Evolutionary conservation across 2,113 vertebrate genomes (phyloP), one percentile per base, ranked within the genome.

Genomic region (Rhagologus leucostigma): DNA sequence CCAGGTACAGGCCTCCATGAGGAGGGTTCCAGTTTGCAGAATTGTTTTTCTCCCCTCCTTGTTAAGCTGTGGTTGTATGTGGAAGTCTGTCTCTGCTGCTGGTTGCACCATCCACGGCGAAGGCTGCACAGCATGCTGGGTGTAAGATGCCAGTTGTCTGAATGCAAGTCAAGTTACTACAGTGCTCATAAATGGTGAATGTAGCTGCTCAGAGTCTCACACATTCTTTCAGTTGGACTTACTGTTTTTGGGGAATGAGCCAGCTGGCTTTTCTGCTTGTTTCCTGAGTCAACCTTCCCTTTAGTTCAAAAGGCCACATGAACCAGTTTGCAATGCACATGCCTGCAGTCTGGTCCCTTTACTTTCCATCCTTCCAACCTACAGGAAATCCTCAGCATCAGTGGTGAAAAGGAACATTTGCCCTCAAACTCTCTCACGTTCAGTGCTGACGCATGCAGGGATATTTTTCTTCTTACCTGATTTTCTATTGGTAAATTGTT

Each of bases 241-340:
- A 0, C 29, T 52, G 55, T 1, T 85, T 87, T 60, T 27, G 79
- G 79, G 63, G 67, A 73, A 12, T 12, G 46, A 77, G 67, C 65
- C 79, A 90, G 63, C 79, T 92, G 79, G 29, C 71, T 88, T 33
- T 79, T 68, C 52, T 64, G 79, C 71, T 69, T 86, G 71, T 79
- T 96, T 86, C 73, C 83, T 52, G 75, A 88, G 71, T 32, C 90
- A 96, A 91, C 47, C 33, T 93, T 84, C 70, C 78, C 73, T 82
- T 63, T 14, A 33, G 62, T 68, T 75, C 74, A 82, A 84, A 89
- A 78, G 93, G 73, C 44, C 81, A 63, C 35, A 10, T 1, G 10
- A 94, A 35, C 17, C 52, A 49, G 64, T 33, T n/a, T 64, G 80
- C 60, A 68, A 13, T 0, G 1, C 60, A 33, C 3, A 0, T 59